Percentiles rank a stretch among this genome's conserved stretches.
Evolutionary conservation across 2,113 vertebrate genomes (phyloP).

Genomic region (Illadopsis cleaveri): DNA sequence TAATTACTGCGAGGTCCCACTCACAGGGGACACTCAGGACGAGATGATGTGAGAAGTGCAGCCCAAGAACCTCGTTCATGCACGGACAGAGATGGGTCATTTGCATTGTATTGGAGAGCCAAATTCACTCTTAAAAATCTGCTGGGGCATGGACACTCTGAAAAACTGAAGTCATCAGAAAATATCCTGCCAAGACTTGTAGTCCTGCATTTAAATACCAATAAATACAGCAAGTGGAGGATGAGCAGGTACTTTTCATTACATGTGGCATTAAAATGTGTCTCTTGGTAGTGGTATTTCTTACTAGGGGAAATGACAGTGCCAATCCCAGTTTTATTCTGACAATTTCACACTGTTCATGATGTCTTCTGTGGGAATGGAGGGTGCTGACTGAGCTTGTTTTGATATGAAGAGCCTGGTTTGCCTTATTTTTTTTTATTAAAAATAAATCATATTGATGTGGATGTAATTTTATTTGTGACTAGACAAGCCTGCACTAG

Average conservation of each 20-base stretch:
- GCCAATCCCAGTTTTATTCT: not conserved
- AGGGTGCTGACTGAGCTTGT: not conserved
- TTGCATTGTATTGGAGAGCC: accelerated
- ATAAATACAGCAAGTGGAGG: not conserved
- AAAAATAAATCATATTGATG: constrained; percentile 34
- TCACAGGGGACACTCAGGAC: not conserved
- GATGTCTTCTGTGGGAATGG: not conserved
- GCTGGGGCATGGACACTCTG: accelerated
- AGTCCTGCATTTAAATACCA: not conserved
- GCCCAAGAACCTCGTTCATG: not conserved
- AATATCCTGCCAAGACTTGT: not conserved
- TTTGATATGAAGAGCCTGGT: not conserved
- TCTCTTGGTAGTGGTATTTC: not conserved
- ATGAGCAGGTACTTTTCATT: not conserved
- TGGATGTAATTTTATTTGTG: constrained; percentile 27
- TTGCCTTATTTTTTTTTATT: constrained; percentile 31
- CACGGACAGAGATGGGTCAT: accelerated
- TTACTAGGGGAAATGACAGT: not conserved
- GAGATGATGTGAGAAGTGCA: not conserved
- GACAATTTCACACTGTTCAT: not conserved
- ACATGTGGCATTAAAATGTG: not conserved
- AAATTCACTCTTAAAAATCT: not conserved
- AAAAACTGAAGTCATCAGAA: not conserved
- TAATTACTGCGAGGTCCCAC: not conserved
- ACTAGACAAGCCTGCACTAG: constrained; percentile 49